A percentile compares a stretch with the other conserved stretches of the same genome.
Evolutionary conservation across 2,888 invertebrate genomes (phyloP).

Genomic region (Drosophila melanosoma): DNA sequence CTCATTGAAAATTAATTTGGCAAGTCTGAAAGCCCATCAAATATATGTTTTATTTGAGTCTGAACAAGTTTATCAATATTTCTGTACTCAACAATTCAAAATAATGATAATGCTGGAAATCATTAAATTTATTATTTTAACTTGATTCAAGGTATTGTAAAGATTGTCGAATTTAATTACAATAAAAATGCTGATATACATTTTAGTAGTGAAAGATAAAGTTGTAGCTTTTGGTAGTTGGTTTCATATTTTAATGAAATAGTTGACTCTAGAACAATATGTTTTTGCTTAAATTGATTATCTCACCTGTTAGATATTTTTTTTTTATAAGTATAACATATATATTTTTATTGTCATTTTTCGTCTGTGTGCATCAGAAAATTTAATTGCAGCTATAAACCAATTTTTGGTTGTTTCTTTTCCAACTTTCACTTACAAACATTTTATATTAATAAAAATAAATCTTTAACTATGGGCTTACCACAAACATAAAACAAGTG

Average conservation of each 20-base stretch:
- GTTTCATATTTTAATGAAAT: not conserved
- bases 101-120: constrained; percentile 31
- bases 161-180: not conserved
- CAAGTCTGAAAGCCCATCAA: constrained; percentile 13
- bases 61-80: constrained; percentile 51
- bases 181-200: not conserved
- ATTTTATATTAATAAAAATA: not conserved
- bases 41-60: constrained; percentile 38
- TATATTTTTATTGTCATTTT: not conserved
- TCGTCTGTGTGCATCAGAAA: not conserved
- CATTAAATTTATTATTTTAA: not conserved
- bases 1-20: constrained; percentile 39
- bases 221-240: not conserved
- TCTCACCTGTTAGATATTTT: not conserved
- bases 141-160: constrained; percentile 14
- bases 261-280: not conserved
- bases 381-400: not conserved
- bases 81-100: constrained; percentile 27
- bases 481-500: not conserved
- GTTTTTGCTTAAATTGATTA: not conserved
- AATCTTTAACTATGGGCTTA: not conserved
- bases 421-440: not conserved
- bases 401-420: not conserved
- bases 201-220: not conserved
- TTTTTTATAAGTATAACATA: not conserved